phyloP scores from a whole-genome alignment of 2,113 vertebrate species.

The Pseudorasbora parva region DNA sequence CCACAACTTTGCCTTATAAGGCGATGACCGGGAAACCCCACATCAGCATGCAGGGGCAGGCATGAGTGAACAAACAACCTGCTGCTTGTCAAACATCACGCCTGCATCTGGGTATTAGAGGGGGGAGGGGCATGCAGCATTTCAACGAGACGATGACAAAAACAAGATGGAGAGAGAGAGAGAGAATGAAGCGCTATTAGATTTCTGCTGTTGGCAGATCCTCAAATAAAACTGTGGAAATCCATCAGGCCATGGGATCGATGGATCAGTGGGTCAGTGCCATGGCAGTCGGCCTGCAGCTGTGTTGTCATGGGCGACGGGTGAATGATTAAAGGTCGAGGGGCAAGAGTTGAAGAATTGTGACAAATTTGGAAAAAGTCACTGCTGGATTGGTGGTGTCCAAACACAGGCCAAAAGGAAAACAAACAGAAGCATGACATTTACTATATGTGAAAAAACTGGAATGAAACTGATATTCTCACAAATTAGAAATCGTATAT shows the following conservation, averaged over 20 bases:
- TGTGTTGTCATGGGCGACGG: slow-evolving; percentile 39
- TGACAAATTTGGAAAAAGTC: neutral
- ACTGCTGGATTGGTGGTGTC: neutral
- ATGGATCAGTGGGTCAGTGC: slow-evolving; percentile 40
- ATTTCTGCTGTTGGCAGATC: neutral
- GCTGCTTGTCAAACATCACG: slow-evolving; percentile 59
- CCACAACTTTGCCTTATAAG: neutral
- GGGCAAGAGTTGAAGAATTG: neutral
- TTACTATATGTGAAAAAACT: too few species aligned
- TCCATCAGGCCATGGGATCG: slow-evolving; percentile 39
- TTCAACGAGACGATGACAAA: slow-evolving; percentile 49
- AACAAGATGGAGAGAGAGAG: slow-evolving; percentile 27
- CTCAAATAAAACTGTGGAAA: slow-evolving; percentile 36
- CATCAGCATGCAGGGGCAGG: slow-evolving; percentile 55
- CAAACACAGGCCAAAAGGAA: slow-evolving; percentile 12
- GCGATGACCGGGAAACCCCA: slow-evolving; percentile 33
- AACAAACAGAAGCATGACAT: neutral
- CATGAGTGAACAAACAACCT: slow-evolving; percentile 58
- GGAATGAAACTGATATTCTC: too few species aligned
- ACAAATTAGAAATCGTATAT: too few species aligned
- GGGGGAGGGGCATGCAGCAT: slow-evolving; percentile 34
- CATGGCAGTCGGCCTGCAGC: neutral
- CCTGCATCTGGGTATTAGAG: slow-evolving; percentile 53
- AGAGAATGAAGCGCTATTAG: neutral
- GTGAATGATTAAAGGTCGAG: slow-evolving; percentile 37